Conservation (phyloP, 2,113 vertebrate species). For the Aptenodytes forsteri region DNA sequence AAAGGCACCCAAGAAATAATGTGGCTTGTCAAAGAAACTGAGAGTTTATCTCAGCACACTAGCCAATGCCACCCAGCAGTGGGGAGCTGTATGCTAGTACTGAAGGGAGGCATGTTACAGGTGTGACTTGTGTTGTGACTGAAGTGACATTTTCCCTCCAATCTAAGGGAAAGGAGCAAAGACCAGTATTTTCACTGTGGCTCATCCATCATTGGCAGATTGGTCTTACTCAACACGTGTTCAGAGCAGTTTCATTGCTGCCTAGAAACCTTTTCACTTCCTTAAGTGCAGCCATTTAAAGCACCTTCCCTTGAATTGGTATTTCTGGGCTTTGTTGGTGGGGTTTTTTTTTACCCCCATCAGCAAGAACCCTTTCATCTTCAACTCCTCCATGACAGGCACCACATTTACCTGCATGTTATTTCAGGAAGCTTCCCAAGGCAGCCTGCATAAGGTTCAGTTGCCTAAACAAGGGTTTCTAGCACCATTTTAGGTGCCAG, state of each 20-base stretch:
- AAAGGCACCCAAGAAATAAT: neutral
- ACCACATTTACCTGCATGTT: neutral
- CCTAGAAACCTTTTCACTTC: neutral
- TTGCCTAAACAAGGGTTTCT: slow-evolving; percentile 13
- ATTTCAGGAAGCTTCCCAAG: neutral
- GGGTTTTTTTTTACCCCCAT: rapidly evolving
- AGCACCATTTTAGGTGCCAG: slow-evolving; percentile 43
- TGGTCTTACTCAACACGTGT: neutral
- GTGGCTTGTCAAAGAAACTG: neutral
- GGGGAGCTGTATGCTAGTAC: neutral
- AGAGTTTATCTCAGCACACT: neutral
- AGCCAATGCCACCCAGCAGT: neutral
- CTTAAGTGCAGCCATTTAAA: neutral
- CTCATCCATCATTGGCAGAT: neutral
- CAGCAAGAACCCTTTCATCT: neutral
- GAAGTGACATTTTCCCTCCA: neutral
- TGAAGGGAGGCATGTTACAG: neutral
- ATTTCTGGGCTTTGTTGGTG: neutral
- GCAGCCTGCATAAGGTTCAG: neutral
- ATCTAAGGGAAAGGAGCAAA: neutral
- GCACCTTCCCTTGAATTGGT: neutral
- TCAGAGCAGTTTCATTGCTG: neutral
- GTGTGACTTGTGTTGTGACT: neutral
- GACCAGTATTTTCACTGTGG: neutral
- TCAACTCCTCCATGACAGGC: neutral